These are phyloP conservation scores for Apistogramma diplotaenia DNA, from an alignment of 2,113 vertebrate genomes.

Conservation along the genomic window DNA sequence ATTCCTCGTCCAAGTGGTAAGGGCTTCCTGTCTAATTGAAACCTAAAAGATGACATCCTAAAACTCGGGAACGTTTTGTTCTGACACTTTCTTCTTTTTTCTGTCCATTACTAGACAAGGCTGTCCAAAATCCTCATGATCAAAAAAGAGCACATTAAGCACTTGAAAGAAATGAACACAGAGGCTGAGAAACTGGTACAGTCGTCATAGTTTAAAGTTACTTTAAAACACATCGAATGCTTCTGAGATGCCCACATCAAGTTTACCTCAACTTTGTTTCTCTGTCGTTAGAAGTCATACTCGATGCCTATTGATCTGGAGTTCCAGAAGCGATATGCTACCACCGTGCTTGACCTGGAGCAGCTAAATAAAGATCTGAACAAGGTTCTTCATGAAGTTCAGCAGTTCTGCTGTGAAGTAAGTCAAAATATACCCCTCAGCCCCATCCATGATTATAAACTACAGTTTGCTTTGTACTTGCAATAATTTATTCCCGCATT, in stretches of 20 bases:
- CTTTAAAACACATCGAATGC: background rate
- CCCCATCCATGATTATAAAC: background rate
- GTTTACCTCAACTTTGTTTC: background rate
- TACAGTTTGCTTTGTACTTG: too few relatives aligned
- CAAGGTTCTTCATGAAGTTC: slow-evolving; percentile 95
- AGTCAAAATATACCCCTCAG: background rate
- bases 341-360: slow-evolving; percentile 93
- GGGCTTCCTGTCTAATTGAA: slow-evolving; percentile 37
- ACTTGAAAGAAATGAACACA: slow-evolving; percentile 97
- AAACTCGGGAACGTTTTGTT: background rate
- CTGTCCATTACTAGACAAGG: slow-evolving; percentile 80
- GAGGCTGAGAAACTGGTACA: slow-evolving; percentile 96
- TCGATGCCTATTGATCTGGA: slow-evolving; percentile 90
- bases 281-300: slow-evolving; percentile 88
- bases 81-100: slow-evolving; percentile 21
- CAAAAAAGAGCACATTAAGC: slow-evolving; percentile 98
- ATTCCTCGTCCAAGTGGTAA: slow-evolving; percentile 98
- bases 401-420: slow-evolving; percentile 96
- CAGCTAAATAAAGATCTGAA: slow-evolving; percentile 97
- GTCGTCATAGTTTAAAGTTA: background rate
- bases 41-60: background rate
- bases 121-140: slow-evolving; percentile 99
- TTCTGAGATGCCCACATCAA: background rate
- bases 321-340: slow-evolving; percentile 94
- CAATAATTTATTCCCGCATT: background rate